A percentile compares a stretch with the other conserved stretches of the same genome.
These are phyloP conservation scores for Oxystoma pomonae DNA, from an alignment of 2,888 invertebrate species.

Conservation along the genomic window DNA sequence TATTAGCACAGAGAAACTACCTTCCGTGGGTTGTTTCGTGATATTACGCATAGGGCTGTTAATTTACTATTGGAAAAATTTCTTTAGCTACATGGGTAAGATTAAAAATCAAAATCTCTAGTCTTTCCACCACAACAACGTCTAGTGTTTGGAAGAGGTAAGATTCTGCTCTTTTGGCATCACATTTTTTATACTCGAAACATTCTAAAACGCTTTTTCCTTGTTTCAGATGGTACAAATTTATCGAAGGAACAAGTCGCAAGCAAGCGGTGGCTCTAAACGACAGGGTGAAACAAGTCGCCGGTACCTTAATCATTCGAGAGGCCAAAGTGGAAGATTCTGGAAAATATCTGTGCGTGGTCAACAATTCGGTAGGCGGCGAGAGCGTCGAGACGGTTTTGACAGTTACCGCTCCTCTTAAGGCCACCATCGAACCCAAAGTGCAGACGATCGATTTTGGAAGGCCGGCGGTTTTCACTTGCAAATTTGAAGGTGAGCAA, in stretches of 20 bases:
- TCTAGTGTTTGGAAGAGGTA: too few species aligned
- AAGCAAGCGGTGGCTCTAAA: slow-evolving; percentile 87
- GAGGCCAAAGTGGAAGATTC: slow-evolving; percentile 90
- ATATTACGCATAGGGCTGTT: too few species aligned
- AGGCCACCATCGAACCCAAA: slow-evolving; percentile 84
- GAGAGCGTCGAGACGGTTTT: slow-evolving; percentile 90
- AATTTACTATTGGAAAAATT: too few species aligned
- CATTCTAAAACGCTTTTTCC: slow-evolving; percentile 23
- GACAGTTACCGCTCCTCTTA: slow-evolving; percentile 87
- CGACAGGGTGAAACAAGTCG: slow-evolving; percentile 87
- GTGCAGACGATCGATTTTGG: slow-evolving; percentile 90
- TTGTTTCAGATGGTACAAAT: slow-evolving; percentile 91
- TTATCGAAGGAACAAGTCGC: slow-evolving; percentile 79
- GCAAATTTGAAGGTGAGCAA: slow-evolving; percentile 75
- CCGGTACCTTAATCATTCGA: slow-evolving; percentile 88
- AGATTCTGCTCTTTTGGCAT: too few species aligned
- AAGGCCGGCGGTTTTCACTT: slow-evolving; percentile 86
- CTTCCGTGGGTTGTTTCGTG: too few species aligned
- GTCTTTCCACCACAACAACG: too few species aligned
- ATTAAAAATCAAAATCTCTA: too few species aligned
- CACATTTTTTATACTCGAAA: background rate
- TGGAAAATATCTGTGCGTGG: slow-evolving; percentile 91
- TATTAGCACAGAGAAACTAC: too few species aligned
- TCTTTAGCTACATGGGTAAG: too few species aligned
- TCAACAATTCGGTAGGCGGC: slow-evolving; percentile 91